These are phyloP conservation scores for Tenodera sinensis DNA, from an alignment of 2,888 invertebrate species.

Conservation along the genomic window DNA sequence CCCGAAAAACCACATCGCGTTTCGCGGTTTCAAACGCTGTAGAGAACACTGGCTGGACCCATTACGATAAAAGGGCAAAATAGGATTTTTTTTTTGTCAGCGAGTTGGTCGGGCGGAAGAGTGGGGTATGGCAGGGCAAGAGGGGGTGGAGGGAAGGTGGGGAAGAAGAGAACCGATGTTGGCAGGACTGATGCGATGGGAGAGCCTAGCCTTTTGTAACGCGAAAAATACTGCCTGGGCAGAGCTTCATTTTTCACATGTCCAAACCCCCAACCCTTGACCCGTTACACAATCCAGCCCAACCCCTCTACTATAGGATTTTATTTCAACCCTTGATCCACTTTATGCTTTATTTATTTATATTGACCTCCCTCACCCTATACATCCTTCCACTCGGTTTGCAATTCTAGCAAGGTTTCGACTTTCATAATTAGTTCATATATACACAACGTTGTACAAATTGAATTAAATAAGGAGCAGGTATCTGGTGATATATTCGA, in stretches of 20 bases:
- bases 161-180: background rate
- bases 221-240: slow-evolving; percentile 5
- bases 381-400: background rate
- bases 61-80: slow-evolving; percentile 13
- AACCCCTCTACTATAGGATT: background rate
- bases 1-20: slow-evolving; percentile 19
- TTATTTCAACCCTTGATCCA: slow-evolving; percentile 16
- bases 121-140: background rate
- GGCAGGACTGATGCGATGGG: background rate
- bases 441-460: no score
- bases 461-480: no score
- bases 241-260: slow-evolving; percentile 23
- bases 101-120: background rate
- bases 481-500: no score
- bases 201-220: background rate
- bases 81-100: slow-evolving; percentile 13
- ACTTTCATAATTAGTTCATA: background rate
- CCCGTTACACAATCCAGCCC: background rate
- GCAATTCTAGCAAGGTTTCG: background rate
- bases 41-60: background rate
- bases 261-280: background rate
- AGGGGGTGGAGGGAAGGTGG: background rate
- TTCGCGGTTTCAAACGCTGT: slow-evolving; percentile 3
- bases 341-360: slow-evolving; percentile 18
- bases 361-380: background rate